A percentile compares a stretch with the other conserved stretches of the same genome.
phyloP scores from a whole-genome alignment of 1,140 invertebrate genomes.

The Lethrus apterus region DNA sequence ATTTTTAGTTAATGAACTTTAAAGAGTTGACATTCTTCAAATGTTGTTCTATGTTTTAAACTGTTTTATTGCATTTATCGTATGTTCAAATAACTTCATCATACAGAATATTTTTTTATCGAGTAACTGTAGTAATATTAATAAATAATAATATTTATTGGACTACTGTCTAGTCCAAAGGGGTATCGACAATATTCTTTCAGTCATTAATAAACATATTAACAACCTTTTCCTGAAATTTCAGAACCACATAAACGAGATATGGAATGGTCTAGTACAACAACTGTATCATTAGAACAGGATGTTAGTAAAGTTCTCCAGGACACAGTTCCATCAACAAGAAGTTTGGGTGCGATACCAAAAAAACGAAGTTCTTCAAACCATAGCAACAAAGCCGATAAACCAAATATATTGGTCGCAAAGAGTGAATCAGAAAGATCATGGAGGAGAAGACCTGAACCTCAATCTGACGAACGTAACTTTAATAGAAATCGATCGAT shows the following conservation, averaged over 20 bases:
- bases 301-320: slow-evolving; percentile 42
- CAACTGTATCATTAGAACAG: slow-evolving; percentile 49
- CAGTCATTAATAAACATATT: no score
- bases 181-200: no score
- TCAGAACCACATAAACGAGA: slow-evolving; percentile 42
- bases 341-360: slow-evolving; percentile 48
- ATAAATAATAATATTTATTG: no score
- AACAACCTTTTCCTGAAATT: no score
- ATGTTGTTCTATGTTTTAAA: no score
- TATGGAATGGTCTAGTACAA: slow-evolving; percentile 47
- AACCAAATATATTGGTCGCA: slow-evolving; percentile 15
- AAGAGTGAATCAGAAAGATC: slow-evolving; percentile 35
- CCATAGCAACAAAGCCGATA: slow-evolving; percentile 17
- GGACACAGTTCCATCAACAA: slow-evolving; percentile 33
- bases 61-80: no score
- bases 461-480: slow-evolving; percentile 13
- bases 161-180: no score
- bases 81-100: no score
- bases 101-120: no score
- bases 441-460: slow-evolving; percentile 28
- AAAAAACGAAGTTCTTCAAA: slow-evolving; percentile 11
- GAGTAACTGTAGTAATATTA: no score
- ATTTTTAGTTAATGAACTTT: no score
- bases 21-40: no score
- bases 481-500: slow-evolving; percentile 26